phyloP scores from a whole-genome alignment of 2,797 vertebrate species.

The Kryptopterus vitreolus region DNA sequence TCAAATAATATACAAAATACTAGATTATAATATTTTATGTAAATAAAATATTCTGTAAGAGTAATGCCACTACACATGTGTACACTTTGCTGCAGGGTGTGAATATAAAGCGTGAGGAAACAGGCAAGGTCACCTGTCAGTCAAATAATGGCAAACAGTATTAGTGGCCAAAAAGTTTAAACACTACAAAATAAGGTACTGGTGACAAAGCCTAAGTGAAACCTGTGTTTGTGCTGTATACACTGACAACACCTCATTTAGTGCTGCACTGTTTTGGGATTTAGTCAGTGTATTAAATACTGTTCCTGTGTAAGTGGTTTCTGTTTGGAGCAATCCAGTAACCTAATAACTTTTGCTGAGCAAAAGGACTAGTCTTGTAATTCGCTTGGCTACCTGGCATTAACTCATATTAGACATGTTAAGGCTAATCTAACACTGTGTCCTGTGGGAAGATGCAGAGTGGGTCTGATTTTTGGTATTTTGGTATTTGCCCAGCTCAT shows the following conservation, averaged over 20 bases:
- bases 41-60: too few species aligned
- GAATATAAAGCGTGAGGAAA: neutral
- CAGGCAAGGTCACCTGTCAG: constrained; percentile 10
- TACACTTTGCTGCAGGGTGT: constrained; percentile 10
- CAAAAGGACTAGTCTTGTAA: neutral
- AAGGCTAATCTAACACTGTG: neutral
- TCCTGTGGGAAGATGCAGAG: too few species aligned
- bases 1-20: too few species aligned
- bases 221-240: too few species aligned
- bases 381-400: neutral
- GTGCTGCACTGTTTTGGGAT: constrained; percentile 15
- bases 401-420: neutral
- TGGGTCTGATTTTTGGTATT: neutral
- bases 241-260: constrained; percentile 1
- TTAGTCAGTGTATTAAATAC: neutral
- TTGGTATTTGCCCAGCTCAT: neutral
- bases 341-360: neutral
- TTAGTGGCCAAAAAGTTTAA: neutral
- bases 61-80: neutral
- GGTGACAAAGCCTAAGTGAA: constrained; percentile 5
- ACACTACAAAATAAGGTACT: neutral
- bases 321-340: neutral
- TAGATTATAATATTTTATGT: too few species aligned
- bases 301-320: neutral
- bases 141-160: neutral